Base-by-base conservation (phyloP, 2,797 vertebrate genomes). In the Hylomyscus alleni region DNA sequence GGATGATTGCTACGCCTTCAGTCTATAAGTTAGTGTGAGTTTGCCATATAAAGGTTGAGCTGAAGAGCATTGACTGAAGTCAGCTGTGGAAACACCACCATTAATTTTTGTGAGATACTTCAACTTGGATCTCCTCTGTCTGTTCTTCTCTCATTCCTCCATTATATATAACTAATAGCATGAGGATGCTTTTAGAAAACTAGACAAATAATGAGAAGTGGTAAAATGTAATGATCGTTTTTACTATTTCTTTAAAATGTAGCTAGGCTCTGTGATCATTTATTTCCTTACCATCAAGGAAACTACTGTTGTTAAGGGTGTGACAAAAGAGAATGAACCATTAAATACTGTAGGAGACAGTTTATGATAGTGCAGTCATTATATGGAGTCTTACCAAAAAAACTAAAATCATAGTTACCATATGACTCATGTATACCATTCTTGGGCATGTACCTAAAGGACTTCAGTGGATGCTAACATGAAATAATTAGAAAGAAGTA, bases 1-100 rank as follows among this genome's bases (percentile, higher is more conserved):
- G 6, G 6, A 86, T 0, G 4, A 31, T 15, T 75, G 3, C 29
- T 44, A 4, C 19, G 67, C 7, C 15, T 47, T 50, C 10, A 14
- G 20, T 34, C 4, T 22, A 82, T 0, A 12, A 11, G 9, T 69
- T 73, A 13, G n/a, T 8, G 34, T 62, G 50, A 20, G 22, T 2
- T 19, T 60, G 12, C 29, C 60, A 3, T 54, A 22, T 10, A 52
- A 20, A 69, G 47, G 3, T 17, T 56, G n/a, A 82, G 24, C 7
- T 73, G 52, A 65, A 80, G 20, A 19, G 6, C 22, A 9, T 67
- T 7, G 76, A 76, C 37, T 80, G 22, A 54, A 81, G 37, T 17
- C 1, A 44, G 1, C 37, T 76, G 10, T 3, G 3, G 29, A 34
- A 54, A 29, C 13, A 44, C 31, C 40, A 4, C 24, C 22, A 31